Evolutionary conservation across 2,888 invertebrate species (phyloP).

Genomic region (Epirrita christyi): DNA sequence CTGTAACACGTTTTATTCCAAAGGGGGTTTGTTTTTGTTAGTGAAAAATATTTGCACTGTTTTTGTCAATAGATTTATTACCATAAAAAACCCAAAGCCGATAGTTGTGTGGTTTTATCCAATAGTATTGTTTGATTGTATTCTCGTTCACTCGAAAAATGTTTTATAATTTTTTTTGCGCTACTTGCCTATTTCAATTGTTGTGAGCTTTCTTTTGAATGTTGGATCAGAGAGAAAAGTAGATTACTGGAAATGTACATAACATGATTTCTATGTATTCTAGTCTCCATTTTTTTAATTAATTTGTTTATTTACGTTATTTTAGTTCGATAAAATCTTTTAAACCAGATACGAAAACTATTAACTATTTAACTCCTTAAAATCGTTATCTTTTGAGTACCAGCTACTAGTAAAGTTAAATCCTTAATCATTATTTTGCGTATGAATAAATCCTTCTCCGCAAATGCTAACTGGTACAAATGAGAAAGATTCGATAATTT

Average conservation of each 20-base stretch:
- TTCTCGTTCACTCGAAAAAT: background rate
- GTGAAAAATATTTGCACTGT: conserved; percentile 44
- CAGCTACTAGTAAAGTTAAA: too few species aligned
- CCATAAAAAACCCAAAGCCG: conserved; percentile 37
- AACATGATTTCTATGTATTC: too few species aligned
- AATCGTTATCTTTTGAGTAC: too few species aligned
- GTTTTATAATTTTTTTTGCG: background rate
- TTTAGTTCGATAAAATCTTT: too few species aligned
- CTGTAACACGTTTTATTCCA: conserved; percentile 45
- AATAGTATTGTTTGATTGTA: conserved; percentile 17
- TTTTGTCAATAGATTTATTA: conserved; percentile 50
- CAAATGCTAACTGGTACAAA: conserved; percentile 34
- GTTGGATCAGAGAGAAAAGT: too few species aligned
- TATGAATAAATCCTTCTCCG: conserved; percentile 18
- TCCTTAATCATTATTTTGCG: background rate
- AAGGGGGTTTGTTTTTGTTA: conserved; percentile 34
- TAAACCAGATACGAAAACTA: too few species aligned
- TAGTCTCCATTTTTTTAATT: too few species aligned
- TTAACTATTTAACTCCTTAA: too few species aligned
- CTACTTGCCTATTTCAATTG: background rate
- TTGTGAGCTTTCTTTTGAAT: background rate
- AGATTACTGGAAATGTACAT: too few species aligned
- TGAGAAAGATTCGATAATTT: conserved; percentile 49
- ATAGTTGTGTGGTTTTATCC: conserved; percentile 35
- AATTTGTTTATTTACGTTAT: too few species aligned